Base-by-base conservation (phyloP, 2,113 vertebrate genomes). In the Eurypyga helias region DNA sequence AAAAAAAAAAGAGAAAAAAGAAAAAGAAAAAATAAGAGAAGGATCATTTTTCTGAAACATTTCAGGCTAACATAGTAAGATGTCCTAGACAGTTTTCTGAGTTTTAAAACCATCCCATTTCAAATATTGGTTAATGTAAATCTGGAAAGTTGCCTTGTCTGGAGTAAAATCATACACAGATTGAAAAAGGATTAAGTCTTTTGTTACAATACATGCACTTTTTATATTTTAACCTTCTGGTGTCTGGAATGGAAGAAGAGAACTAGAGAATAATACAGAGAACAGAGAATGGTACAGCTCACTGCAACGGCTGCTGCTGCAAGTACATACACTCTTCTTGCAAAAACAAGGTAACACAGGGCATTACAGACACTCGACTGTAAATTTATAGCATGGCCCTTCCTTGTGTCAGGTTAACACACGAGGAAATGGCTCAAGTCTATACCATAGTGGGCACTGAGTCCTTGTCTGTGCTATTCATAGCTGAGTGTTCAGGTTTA, bases 131-230 rank as follows among this genome's bases (percentile, higher is more conserved):
- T 93, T 96, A 94, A 89, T 93, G 70, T 58, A 91, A 89, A 96
- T 71, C 83, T 97, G 96, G 94, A 96, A 72, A 71, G 48, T 38
- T 94, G 95, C 87, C 95, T 79, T 85, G 93, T 76, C 89, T 96
- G 75, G 70, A 92, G 78, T 87, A 83, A 96, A 96, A 93, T 90
- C 65, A 88, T 38, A 87, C 9, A 90, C 87, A 96, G 84, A 87
- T 28, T 97, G 96, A 93, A 97, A 97, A 96, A 77, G 54, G 90
- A 97, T 95, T 93, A 96, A 67, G 38, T 11, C 33, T 66, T 83
- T 83, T 88, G 28, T 66, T 95, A 82, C 45, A 91, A 48, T 84
- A 70, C 31, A 80, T 25, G 17, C 34, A 78, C 23, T 51, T 86
- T 88, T 93, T 60, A 11, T 70, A 66, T 77, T 94, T 97, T 90